Evolutionary conservation across 2,797 vertebrate genomes (phyloP), one percentile per base, ranked within the genome.

Genomic region (Hypotaenidia philippensis): DNA sequence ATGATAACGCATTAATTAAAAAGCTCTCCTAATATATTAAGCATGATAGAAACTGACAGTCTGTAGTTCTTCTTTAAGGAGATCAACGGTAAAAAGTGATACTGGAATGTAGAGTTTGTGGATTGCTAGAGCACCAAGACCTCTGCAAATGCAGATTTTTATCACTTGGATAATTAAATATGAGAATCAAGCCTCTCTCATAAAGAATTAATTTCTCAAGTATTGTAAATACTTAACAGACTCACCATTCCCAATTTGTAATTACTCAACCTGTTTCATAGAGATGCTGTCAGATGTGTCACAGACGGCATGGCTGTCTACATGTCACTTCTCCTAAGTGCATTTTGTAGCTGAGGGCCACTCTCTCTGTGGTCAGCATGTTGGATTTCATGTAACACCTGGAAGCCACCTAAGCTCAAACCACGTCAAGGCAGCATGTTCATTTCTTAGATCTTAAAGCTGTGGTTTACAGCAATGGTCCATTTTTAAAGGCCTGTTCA

Each of bases 1-100:
- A 60, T 69, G 36, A 27, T 89, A 92, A 78, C 26, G 65, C 8
- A 68, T 89, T 87, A 89, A 91, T 93, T 94, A 60, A 86, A 94
- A 92, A 74, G 2, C 36, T 80, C 52, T 94, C 55, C n/a, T 87
- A 76, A 55, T 63, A 61, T 36, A 86, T 84, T 91, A 90, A 82
- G n/a, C 15, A 41, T 70, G 23, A 77, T 36, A 64, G 45, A 90
- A 95, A 72, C 68, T 87, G 83, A 44, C 61, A 79, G 44, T 55
- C 31, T 59, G 38, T 59, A 53, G 41, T 71, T 31, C 71, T 94
- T 31, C 71, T 94, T 95, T 66, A 94, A 88, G 59, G 32, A 94
- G 66, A 74, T 68, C n/a, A 88, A 60, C 29, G 77, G 38, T 61
- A 22, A 36, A 38, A 44, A 40, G 65, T 23, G 72, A 75, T 26